A percentile compares a stretch with the other conserved stretches of the same genome.
Conservation (phyloP, 2,888 invertebrate genomes). For the Hirtodrosophila alboralis region DNA sequence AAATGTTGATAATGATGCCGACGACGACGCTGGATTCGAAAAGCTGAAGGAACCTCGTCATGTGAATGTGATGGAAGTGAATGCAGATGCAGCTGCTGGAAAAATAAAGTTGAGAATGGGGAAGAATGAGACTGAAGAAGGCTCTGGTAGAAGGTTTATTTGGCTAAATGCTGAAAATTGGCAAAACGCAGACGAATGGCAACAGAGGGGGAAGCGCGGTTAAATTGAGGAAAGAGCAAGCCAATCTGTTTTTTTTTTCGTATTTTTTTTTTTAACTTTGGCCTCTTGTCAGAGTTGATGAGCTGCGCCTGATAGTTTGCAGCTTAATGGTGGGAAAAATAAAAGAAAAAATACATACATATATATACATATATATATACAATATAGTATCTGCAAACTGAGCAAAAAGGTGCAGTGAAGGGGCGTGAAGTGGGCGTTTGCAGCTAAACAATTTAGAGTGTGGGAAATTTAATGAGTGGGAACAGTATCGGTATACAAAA, state of each 20-base stretch:
- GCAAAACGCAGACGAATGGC: constrained; percentile 56
- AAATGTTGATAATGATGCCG: constrained; percentile 50
- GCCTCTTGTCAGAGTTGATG: constrained; percentile 66
- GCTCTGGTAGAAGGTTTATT: constrained; percentile 65
- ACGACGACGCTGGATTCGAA: constrained; percentile 27
- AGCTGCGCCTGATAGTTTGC: constrained; percentile 71
- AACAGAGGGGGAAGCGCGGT: background rate
- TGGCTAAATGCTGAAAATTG: constrained; percentile 77
- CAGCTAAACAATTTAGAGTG: constrained; percentile 58
- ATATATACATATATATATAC: too few relatives aligned
- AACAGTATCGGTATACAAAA: constrained; percentile 37
- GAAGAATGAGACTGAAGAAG: background rate
- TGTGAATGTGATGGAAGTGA: constrained; percentile 50
- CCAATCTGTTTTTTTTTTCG: constrained; percentile 49
- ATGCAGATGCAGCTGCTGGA: constrained; percentile 17
- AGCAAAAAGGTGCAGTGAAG: constrained; percentile 14
- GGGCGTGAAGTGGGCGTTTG: constrained; percentile 36
- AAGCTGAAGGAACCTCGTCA: constrained; percentile 33
- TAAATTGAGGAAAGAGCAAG: background rate
- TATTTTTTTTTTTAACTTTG: constrained; percentile 38
- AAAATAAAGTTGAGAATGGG: background rate
- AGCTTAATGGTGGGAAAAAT: constrained; percentile 73
- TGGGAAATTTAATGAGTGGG: constrained; percentile 75
- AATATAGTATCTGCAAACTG: too few relatives aligned
- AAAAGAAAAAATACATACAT: constrained; percentile 15